These are phyloP conservation scores for Chymomyza amoena DNA, from an alignment of 2,888 invertebrate genomes.

Conservation along the genomic window DNA sequence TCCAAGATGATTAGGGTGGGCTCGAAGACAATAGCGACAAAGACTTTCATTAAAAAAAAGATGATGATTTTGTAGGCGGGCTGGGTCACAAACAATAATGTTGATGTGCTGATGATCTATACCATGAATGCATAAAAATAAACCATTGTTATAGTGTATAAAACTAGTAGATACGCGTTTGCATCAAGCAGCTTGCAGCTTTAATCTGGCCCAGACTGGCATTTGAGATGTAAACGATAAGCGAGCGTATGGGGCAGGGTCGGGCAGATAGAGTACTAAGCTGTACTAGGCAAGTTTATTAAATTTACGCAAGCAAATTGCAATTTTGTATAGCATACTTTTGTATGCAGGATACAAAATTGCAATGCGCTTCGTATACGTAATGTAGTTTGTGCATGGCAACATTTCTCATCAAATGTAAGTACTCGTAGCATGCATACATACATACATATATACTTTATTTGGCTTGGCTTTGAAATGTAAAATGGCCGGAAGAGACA, in stretches of 20 bases:
- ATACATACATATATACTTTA: not conserved
- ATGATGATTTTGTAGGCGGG: too few relatives aligned
- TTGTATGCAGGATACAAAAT: constrained; percentile 21
- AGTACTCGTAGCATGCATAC: not conserved
- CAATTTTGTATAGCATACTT: constrained; percentile 55
- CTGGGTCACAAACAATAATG: too few relatives aligned
- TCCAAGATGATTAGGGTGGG: too few relatives aligned
- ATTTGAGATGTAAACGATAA: not conserved
- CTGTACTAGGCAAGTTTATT: constrained; percentile 45
- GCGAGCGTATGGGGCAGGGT: not conserved
- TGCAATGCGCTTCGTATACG: constrained; percentile 3
- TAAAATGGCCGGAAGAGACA: not conserved
- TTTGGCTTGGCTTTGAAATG: not conserved
- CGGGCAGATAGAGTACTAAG: not conserved
- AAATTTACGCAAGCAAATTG: constrained; percentile 65
- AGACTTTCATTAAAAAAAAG: too few relatives aligned
- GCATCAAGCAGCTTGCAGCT: too few relatives aligned
- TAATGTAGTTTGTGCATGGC: not conserved
- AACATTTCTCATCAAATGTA: not conserved
- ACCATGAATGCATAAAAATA: too few relatives aligned
- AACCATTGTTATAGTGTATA: too few relatives aligned
- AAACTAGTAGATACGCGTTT: too few relatives aligned
- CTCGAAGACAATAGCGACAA: too few relatives aligned
- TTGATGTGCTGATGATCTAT: too few relatives aligned
- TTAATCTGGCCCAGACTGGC: too few relatives aligned